These are phyloP conservation scores for Actinemys pallida DNA, from an alignment of 2,113 vertebrate species.

Conservation along the genomic window DNA sequence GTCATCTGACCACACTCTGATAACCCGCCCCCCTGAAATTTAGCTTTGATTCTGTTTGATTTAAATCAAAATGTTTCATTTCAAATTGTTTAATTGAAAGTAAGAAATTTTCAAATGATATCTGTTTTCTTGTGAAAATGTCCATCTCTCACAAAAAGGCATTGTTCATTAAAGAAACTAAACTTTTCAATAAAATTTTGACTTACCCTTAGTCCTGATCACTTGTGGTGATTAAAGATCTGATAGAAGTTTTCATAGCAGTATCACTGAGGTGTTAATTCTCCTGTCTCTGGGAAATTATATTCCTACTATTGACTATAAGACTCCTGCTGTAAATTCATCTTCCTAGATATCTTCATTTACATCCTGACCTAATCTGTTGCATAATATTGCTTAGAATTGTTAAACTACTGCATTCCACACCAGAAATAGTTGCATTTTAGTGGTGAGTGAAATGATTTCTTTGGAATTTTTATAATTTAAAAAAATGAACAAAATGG, in stretches of 20 bases:
- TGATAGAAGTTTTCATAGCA: background rate
- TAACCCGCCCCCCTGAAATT: no score
- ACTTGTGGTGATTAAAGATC: background rate
- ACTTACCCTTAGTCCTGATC: background rate
- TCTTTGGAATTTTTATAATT: background rate
- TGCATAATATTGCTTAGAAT: background rate
- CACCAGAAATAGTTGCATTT: background rate
- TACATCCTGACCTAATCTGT: background rate
- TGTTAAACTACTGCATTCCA: background rate
- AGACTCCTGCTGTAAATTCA: background rate
- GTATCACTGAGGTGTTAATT: background rate
- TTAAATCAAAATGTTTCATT: background rate
- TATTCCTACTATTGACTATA: background rate
- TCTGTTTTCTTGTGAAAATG: fast-evolving
- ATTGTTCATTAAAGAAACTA: background rate
- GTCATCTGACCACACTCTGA: no score
- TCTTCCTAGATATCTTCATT: background rate
- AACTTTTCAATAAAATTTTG: background rate
- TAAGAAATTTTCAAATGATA: background rate
- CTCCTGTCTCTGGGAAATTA: background rate
- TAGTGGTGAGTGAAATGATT: background rate
- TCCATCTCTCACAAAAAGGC: background rate
- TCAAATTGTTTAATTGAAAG: background rate
- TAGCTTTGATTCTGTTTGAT: background rate
- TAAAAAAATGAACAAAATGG: background rate